These are phyloP conservation scores for Apamea anceps DNA, from an alignment of 2,888 invertebrate species.

Conservation along the genomic window DNA sequence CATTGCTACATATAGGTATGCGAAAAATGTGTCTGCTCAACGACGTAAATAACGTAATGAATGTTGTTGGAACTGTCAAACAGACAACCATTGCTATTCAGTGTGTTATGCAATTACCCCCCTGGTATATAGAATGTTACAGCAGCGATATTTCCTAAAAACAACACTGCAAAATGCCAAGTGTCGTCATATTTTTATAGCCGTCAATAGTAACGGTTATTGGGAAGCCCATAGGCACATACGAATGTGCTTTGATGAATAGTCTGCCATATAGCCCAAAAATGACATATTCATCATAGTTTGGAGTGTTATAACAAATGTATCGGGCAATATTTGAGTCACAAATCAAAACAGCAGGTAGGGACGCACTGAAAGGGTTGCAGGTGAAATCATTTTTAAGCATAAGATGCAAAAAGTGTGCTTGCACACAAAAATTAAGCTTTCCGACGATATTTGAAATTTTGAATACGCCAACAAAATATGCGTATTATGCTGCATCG, in stretches of 20 bases:
- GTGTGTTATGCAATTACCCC: background rate
- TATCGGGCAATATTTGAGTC: slow-evolving; percentile 51
- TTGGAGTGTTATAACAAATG: slow-evolving; percentile 49
- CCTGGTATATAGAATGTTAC: background rate
- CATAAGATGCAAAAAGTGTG: background rate
- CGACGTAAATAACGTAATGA: background rate
- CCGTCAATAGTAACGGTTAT: slow-evolving; percentile 21
- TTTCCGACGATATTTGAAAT: background rate
- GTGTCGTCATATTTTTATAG: background rate
- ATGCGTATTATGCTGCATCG: background rate
- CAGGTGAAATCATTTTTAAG: background rate
- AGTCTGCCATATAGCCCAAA: slow-evolving; percentile 28
- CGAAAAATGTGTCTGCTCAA: background rate
- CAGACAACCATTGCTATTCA: background rate
- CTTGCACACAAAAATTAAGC: background rate
- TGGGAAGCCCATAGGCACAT: slow-evolving; percentile 9
- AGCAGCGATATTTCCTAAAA: background rate
- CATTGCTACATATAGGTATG: too few species aligned
- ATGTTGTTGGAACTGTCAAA: too few species aligned
- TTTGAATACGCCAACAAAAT: background rate
- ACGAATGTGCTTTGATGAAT: slow-evolving; percentile 34
- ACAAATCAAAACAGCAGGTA: slow-evolving; percentile 55
- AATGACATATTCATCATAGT: slow-evolving; percentile 61
- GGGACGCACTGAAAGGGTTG: background rate
- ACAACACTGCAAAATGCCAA: background rate